Conservation (phyloP, 2,113 vertebrate genomes). For the Catagonus wagneri region DNA sequence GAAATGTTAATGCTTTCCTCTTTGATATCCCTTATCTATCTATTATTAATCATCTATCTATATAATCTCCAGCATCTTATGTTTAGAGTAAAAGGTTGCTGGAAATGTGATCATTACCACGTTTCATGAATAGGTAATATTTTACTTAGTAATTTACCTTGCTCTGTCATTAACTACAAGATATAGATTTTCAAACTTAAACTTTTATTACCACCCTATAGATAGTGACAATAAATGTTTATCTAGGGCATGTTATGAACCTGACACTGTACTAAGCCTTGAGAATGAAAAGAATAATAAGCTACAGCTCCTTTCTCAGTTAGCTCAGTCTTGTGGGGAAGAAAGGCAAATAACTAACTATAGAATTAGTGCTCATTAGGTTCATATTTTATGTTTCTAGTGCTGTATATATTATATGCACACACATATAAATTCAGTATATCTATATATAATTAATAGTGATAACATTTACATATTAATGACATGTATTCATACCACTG, state of each 20-base stretch:
- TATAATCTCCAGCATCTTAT: neutral
- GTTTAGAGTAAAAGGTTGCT: neutral
- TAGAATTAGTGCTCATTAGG: neutral
- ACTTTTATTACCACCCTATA: neutral
- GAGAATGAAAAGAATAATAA: neutral
- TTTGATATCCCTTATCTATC: neutral
- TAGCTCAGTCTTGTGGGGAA: neutral
- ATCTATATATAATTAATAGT: neutral
- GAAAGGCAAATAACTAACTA: neutral
- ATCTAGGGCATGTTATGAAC: neutral
- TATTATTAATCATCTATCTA: neutral
- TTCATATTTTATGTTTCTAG: neutral
- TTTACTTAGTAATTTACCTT: neutral
- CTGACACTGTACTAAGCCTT: neutral
- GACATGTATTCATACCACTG: neutral
- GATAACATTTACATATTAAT: neutral
- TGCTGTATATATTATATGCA: too few species aligned
- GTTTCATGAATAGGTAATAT: neutral
- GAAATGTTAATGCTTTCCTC: neutral
- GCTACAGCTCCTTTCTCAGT: neutral
- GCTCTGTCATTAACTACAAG: neutral
- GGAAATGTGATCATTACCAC: neutral
- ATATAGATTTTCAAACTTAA: neutral
- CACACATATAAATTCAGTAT: neutral
- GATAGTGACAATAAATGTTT: neutral